A percentile compares a stretch with the other conserved stretches of the same genome.
These are phyloP conservation scores for Heliocidaris erythrogramma DNA, from an alignment of 35 echinoderm and acorn worm genomes.

Conservation along the genomic window DNA sequence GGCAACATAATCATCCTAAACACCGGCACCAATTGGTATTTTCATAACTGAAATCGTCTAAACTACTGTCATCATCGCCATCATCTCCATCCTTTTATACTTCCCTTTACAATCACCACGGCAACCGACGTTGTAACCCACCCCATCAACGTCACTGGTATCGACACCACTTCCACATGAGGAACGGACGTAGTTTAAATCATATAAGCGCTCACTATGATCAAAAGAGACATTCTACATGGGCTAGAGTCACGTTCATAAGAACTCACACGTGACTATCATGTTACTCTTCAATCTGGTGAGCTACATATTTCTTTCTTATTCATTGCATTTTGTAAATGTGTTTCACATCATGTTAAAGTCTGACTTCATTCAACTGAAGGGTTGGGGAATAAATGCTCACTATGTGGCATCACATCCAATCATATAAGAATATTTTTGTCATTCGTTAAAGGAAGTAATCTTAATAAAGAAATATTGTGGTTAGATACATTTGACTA, in stretches of 20 bases:
- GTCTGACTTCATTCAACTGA: background rate
- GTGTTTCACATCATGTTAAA: slow-evolving; percentile 4
- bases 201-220: background rate
- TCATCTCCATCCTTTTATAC: background rate
- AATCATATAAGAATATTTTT: background rate
- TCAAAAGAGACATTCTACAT: background rate
- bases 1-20: too few relatives aligned
- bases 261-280: slow-evolving; percentile 9
- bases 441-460: background rate
- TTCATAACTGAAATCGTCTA: background rate
- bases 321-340: background rate
- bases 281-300: background rate
- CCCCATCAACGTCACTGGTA: background rate
- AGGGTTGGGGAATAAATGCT: background rate
- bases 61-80: background rate
- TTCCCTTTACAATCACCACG: background rate
- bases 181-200: background rate
- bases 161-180: background rate
- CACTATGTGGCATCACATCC: background rate
- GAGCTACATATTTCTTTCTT: slow-evolving; percentile 1
- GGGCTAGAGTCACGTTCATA: background rate
- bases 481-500: too few relatives aligned
- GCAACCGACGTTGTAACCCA: background rate
- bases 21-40: background rate
- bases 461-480: too few relatives aligned